Conservation (phyloP, 37 sponge, comb jelly and placozoan species). For the Axinella damicornis region DNA sequence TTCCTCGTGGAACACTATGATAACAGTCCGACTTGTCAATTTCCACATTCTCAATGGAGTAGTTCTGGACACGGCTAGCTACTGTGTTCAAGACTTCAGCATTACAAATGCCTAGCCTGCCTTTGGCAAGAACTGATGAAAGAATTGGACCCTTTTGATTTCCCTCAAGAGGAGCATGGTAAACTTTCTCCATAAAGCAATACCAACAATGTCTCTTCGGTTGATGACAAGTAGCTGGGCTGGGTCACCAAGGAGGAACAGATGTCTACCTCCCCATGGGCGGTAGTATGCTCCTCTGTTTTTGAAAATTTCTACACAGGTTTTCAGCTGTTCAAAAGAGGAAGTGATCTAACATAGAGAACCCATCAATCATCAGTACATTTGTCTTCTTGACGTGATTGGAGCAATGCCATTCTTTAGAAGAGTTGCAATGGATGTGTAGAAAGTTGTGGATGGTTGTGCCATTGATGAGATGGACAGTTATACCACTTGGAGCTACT, state of each 20-base stretch:
- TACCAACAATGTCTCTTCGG: constrained; percentile 2
- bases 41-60: neutral
- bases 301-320: no score
- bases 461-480: constrained; percentile 25
- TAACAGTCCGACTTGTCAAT: constrained; percentile 16
- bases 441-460: constrained; percentile 25
- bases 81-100: neutral
- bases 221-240: constrained; percentile 18
- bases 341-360: constrained; percentile 25
- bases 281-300: no score
- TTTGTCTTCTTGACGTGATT: constrained; percentile 18
- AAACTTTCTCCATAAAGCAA: constrained; percentile 1
- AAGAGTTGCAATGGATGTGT: neutral
- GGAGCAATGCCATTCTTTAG: constrained; percentile 18
- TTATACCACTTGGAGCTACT: constrained; percentile 21
- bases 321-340: neutral
- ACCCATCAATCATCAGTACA: constrained; percentile 16
- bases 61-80: neutral
- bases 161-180: neutral
- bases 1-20: constrained; percentile 20
- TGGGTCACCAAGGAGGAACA: constrained; percentile 21
- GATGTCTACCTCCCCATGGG: constrained; percentile 14
- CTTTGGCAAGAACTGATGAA: neutral
- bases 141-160: neutral
- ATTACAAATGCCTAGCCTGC: neutral